phyloP scores from a whole-genome alignment of 2,888 invertebrate genomes.

The Eulithis testata region DNA sequence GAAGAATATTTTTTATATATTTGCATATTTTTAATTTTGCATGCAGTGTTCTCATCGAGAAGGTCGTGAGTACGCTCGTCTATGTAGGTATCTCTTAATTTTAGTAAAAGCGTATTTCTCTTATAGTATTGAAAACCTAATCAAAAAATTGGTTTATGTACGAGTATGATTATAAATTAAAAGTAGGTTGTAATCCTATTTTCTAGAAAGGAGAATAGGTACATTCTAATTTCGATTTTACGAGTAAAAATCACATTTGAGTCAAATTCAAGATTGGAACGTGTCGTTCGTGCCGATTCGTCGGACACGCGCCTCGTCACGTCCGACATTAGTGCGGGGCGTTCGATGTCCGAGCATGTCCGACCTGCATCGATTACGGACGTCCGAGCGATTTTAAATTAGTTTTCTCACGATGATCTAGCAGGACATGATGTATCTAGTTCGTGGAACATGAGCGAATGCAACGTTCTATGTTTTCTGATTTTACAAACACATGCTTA shows the following conservation, averaged over 20 bases:
- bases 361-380: constrained; percentile 39
- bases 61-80: too few relatives aligned
- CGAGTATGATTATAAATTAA: too few relatives aligned
- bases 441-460: constrained; percentile 12
- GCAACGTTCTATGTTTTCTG: neutral
- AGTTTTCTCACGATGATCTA: constrained; percentile 42
- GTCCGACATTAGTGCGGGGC: constrained; percentile 47
- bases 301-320: constrained; percentile 48
- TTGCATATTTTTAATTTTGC: too few relatives aligned
- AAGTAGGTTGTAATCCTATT: neutral
- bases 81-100: too few relatives aligned
- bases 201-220: neutral
- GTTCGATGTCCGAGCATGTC: constrained; percentile 25
- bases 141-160: too few relatives aligned
- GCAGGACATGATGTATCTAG: constrained; percentile 35
- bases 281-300: constrained; percentile 49
- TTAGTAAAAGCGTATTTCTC: too few relatives aligned
- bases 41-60: too few relatives aligned
- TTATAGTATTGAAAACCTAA: too few relatives aligned
- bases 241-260: constrained; percentile 39
- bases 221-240: constrained; percentile 39
- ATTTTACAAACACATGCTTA: constrained; percentile 1
- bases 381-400: constrained; percentile 41
- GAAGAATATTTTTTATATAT: too few relatives aligned
- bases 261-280: constrained; percentile 49